Evolutionary conservation across 2,797 vertebrate species (phyloP).

Genomic region (Mus minutoides): DNA sequence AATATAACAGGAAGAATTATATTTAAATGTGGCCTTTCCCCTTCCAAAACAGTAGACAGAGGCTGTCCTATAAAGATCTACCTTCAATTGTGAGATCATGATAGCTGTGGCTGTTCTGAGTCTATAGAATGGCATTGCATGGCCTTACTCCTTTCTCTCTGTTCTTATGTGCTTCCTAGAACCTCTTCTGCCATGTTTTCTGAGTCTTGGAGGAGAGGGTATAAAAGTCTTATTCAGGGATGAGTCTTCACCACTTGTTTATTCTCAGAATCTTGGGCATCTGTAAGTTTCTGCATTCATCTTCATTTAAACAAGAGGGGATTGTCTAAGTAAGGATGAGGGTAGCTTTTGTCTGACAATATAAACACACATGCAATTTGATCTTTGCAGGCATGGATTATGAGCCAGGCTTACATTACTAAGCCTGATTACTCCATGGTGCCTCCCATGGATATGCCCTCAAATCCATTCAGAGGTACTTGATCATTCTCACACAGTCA

Average conservation of each 20-base stretch:
- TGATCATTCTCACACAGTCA: neutral
- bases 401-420: no score
- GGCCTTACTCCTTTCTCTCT: no score
- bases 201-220: neutral
- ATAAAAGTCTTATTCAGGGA: neutral
- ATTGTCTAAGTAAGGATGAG: neutral
- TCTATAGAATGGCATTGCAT: neutral
- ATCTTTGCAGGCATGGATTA: neutral
- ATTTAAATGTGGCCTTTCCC: no score
- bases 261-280: neutral
- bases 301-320: no score
- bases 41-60: neutral
- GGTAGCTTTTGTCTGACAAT: neutral
- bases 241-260: neutral
- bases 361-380: no score
- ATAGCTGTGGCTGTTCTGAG: neutral
- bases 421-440: neutral
- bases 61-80: neutral
- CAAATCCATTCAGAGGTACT: neutral
- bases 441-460: neutral
- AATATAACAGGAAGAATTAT: neutral
- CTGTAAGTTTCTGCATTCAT: neutral
- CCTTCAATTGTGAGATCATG: neutral
- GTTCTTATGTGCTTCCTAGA: no score
- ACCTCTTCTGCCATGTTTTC: neutral